Evolutionary conservation across 1,140 invertebrate species (phyloP).

Genomic region (Grapholita molesta): DNA sequence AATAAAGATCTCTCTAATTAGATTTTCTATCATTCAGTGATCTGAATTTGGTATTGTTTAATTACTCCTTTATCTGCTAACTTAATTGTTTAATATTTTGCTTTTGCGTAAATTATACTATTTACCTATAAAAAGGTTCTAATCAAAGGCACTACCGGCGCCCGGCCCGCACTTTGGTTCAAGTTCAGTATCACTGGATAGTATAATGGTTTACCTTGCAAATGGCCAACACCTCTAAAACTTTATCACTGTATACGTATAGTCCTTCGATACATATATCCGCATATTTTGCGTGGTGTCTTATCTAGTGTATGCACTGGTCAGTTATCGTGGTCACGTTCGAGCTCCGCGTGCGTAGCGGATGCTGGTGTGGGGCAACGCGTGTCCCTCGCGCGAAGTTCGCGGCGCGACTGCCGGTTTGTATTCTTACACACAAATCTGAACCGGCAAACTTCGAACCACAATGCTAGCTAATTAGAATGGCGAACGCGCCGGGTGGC

Average conservation of each 20-base stretch:
- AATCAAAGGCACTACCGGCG: background rate
- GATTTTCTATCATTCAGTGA: too few relatives aligned
- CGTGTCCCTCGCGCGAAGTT: slow-evolving; percentile 49
- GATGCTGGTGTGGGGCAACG: slow-evolving; percentile 24
- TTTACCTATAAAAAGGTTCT: background rate
- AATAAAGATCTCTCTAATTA: too few relatives aligned
- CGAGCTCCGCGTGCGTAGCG: slow-evolving; percentile 42
- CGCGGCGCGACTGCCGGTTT: slow-evolving; percentile 57
- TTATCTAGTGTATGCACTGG: slow-evolving; percentile 35
- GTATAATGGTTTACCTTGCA: slow-evolving; percentile 14
- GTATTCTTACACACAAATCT: background rate
- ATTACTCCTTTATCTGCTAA: too few relatives aligned
- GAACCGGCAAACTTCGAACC: slow-evolving; percentile 60
- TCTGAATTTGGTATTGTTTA: too few relatives aligned
- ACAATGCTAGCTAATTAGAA: slow-evolving; percentile 76
- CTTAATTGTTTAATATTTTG: background rate
- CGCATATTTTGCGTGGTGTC: slow-evolving; percentile 1
- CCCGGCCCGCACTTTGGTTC: background rate
- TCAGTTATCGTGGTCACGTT: slow-evolving; percentile 68
- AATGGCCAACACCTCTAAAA: slow-evolving; percentile 1
- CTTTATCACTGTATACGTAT: slow-evolving; percentile 17
- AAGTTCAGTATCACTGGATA: slow-evolving; percentile 4
- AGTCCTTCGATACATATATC: background rate
- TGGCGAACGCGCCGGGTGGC: slow-evolving; percentile 57
- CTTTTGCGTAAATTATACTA: background rate